A percentile compares a stretch with the other conserved stretches of the same genome.
phyloP scores from a whole-genome alignment of 2,888 invertebrate species.

The Pomacea canaliculata region DNA sequence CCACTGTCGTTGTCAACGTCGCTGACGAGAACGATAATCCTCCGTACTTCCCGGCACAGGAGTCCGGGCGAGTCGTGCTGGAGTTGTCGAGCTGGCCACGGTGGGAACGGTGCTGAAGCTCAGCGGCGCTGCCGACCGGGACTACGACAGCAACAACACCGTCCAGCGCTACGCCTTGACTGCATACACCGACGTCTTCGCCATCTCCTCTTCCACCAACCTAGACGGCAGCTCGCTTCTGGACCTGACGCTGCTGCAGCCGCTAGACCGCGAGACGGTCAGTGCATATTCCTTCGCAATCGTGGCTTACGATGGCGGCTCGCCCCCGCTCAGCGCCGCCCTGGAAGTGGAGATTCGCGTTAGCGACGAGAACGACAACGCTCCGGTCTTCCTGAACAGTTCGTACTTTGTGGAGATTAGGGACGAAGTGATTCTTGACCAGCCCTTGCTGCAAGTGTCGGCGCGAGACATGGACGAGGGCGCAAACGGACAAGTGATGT shows the following conservation, averaged over 20 bases:
- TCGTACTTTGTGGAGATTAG: slow-evolving; percentile 51
- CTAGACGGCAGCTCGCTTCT: slow-evolving; percentile 48
- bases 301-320: slow-evolving; percentile 52
- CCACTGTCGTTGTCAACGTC: slow-evolving; percentile 36
- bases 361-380: slow-evolving; percentile 57
- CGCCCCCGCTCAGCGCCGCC: slow-evolving; percentile 40
- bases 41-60: slow-evolving; percentile 35
- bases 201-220: slow-evolving; percentile 37
- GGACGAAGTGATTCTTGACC: slow-evolving; percentile 35
- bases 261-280: slow-evolving; percentile 48
- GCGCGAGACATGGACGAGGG: slow-evolving; percentile 74
- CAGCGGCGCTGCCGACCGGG: slow-evolving; percentile 37
- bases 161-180: slow-evolving; percentile 38
- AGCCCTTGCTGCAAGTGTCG: slow-evolving; percentile 72
- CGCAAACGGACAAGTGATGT: slow-evolving; percentile 46
- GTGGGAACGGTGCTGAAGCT: slow-evolving; percentile 33
- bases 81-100: slow-evolving; percentile 32
- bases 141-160: slow-evolving; percentile 36
- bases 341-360: slow-evolving; percentile 50
- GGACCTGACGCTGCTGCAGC: slow-evolving; percentile 42
- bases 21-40: slow-evolving; percentile 44
- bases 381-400: slow-evolving; percentile 48
- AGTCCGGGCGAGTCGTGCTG: slow-evolving; percentile 22
- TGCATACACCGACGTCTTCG: slow-evolving; percentile 33
- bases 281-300: slow-evolving; percentile 45